Base-by-base conservation (phyloP, 2,797 vertebrate genomes). In the Chrosomus eos region DNA sequence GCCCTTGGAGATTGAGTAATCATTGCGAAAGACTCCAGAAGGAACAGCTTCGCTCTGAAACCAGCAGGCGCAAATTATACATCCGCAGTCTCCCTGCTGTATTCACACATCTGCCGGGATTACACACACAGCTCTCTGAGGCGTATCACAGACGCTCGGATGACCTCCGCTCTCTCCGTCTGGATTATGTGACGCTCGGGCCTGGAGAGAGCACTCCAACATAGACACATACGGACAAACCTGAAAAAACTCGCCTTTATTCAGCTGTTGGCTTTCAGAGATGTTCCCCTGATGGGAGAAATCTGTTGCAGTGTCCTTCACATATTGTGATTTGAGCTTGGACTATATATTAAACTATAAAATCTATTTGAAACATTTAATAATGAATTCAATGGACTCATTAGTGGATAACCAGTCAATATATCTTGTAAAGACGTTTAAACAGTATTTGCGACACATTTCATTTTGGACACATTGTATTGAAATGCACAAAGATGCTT, bases 1-100 rank as follows among this genome's bases (percentile, higher is more conserved):
- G 89, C 81, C 88, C 73, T 88, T 88, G 76, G 60, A 70, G 84
- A 85, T 26, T 8, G 66, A 84, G 67, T 80, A 86, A 90, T 86
- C 86, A 75, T 60, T 5, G 43, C 21, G 19, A 80, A 58, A 66
- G 71, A 79, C 87, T 82, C 66, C 82, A 67, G 82, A 84, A 89
- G 28, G 76, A 70, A 71, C 36, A 23, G 76, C 83, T 85, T 79
- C 28, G 19, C 76, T 85, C 66, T 8, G 62, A 64, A 80, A 77
- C 66, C 72, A 55, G 74, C 82, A 78, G 53, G 70, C 55, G 67
- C 51, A 86, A 77, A 87, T 86, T 80, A 86, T 76, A 81, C 55
- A 66, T 33, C 79, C 19, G 6, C 55, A 19, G 43, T 74, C 21
- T 80, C 31, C 83, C 87, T 66, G 83, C 75, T 53, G 76, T 68